Conservation (phyloP, 2,888 invertebrate species). For the Piscicola geometra region DNA sequence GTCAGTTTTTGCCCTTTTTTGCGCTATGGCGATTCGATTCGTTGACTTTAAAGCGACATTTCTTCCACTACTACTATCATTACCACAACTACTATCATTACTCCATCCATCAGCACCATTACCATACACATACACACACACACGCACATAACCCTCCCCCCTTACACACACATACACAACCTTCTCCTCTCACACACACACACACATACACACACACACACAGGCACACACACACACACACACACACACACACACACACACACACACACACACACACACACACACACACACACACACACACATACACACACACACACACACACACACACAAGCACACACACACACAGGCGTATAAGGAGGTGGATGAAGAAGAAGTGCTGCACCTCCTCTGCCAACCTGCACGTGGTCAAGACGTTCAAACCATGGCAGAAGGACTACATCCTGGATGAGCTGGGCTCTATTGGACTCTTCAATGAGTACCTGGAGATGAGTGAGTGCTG, state of each 20-base stretch:
- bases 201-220: too few species aligned
- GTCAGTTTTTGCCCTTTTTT: slow-evolving; percentile 59
- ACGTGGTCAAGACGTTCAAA: slow-evolving; percentile 48
- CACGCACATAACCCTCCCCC: too few species aligned
- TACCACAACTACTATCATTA: too few species aligned
- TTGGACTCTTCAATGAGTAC: slow-evolving; percentile 90
- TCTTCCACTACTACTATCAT: not conserved
- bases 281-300: not conserved
- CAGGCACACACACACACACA: slow-evolving; percentile 7
- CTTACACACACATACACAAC: too few species aligned
- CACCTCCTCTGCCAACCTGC: slow-evolving; percentile 26
- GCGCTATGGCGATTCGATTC: too few species aligned
- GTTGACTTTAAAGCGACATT: too few species aligned
- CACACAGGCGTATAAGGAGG: slow-evolving; percentile 33
- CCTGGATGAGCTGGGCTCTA: slow-evolving; percentile 76
- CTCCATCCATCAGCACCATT: too few species aligned
- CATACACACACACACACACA: not conserved
- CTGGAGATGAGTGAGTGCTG: slow-evolving; percentile 93
- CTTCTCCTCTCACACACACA: too few species aligned
- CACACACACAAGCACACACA: too few species aligned
- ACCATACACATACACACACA: too few species aligned
- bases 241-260: slow-evolving; percentile 1
- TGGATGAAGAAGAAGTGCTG: slow-evolving; percentile 32
- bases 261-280: too few species aligned
- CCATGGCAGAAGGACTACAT: slow-evolving; percentile 86